These are phyloP conservation scores for Drosophila micromelanica DNA, from an alignment of 1,140 invertebrate species.

Conservation along the genomic window DNA sequence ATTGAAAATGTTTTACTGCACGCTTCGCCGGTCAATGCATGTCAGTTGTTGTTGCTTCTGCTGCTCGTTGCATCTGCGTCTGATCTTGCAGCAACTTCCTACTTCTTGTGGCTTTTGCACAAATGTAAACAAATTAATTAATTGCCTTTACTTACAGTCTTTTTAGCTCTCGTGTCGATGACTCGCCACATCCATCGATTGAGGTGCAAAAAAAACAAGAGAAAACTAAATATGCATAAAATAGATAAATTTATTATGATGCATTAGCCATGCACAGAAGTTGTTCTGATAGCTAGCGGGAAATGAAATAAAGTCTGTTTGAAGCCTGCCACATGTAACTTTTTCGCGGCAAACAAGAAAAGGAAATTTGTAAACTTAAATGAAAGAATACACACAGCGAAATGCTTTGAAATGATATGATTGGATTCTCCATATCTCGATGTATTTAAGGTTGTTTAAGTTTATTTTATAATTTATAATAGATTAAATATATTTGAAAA, in stretches of 20 bases:
- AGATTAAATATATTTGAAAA: no score
- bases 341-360: no score
- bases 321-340: no score
- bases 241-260: constrained; percentile 38
- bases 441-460: no score
- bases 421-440: no score
- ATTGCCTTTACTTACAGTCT: constrained; percentile 76
- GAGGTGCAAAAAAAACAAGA: constrained; percentile 10
- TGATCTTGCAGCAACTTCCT: constrained; percentile 80
- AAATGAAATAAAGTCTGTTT: not conserved
- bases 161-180: constrained; percentile 45
- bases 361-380: no score
- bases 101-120: constrained; percentile 72
- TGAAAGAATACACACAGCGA: no score
- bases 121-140: constrained; percentile 83
- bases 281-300: not conserved
- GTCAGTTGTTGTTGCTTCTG: constrained; percentile 56
- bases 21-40: constrained; percentile 80
- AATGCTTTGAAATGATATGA: no score
- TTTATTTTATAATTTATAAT: no score
- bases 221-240: constrained; percentile 24
- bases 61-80: constrained; percentile 72
- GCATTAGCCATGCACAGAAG: constrained; percentile 11
- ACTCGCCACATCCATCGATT: constrained; percentile 23
- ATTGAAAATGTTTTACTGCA: constrained; percentile 82